Evolutionary conservation across 2,113 vertebrate genomes (phyloP).

Genomic region (Panthera tigris): DNA sequence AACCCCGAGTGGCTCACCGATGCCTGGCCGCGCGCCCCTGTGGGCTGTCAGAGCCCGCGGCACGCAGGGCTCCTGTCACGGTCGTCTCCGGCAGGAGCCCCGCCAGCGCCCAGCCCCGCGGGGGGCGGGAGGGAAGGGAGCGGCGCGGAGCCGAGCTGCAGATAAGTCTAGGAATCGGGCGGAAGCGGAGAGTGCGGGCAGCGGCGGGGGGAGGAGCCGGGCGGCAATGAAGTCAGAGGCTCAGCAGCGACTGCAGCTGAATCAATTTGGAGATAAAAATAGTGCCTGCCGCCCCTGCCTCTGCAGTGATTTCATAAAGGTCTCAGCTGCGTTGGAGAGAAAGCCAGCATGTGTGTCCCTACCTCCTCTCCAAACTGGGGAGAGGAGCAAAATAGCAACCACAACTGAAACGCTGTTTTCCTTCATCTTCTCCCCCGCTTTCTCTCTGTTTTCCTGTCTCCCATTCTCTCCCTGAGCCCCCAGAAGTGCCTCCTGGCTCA

Average conservation of each 20-base stretch:
- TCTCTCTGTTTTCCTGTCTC: not conserved
- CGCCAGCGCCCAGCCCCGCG: not conserved
- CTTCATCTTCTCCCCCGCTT: not conserved
- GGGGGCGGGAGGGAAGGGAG: not conserved
- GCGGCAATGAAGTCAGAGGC: conserved; percentile 47
- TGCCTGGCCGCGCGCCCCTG: conserved; percentile 65
- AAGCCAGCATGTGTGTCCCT: not conserved
- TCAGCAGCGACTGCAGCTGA: conserved; percentile 68
- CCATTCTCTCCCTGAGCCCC: not conserved
- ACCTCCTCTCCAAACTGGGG: conserved; percentile 48
- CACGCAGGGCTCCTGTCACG: conserved; percentile 58
- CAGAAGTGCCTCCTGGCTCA: not conserved
- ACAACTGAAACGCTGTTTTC: not conserved
- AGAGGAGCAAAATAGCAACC: conserved; percentile 35
- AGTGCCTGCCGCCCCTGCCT: conserved; percentile 63
- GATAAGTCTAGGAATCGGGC: conserved; percentile 43
- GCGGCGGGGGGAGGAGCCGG: conserved; percentile 10
- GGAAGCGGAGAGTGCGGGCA: conserved; percentile 30
- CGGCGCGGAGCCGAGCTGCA: not conserved
- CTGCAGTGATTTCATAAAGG: conserved; percentile 55
- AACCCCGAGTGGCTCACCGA: conserved; percentile 53
- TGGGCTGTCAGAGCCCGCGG: conserved; percentile 65
- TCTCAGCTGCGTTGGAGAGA: conserved; percentile 60
- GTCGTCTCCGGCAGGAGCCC: conserved; percentile 63
- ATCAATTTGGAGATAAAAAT: conserved; percentile 78